Base-by-base conservation (phyloP, 2,888 invertebrate genomes). In the Hirtodrosophila cameraria region DNA sequence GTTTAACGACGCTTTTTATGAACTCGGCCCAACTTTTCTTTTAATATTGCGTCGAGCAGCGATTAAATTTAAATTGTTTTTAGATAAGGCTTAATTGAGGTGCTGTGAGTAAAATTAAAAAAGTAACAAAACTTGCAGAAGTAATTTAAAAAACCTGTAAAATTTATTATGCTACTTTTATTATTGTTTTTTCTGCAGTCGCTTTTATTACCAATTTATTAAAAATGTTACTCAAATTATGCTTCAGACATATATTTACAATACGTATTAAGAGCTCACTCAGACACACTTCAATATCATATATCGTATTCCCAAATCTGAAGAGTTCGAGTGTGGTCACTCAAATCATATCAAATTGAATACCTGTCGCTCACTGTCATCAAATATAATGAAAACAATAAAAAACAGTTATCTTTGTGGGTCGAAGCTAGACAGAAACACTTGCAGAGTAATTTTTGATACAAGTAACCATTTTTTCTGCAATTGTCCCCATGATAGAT, bases 61-160 rank as follows among this genome's bases (percentile, higher is more conserved):
- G 65, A 43, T 79, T 74, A 67, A 71, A 65, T 61, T 68, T 52
- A 71, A 82, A 80, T 80, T 71, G 80, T 49, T 76, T 83, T 79
- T 57, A 71, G 80, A 80, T 82, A 76, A 79, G 76, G 49, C 49
- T 67, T 79, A 75, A 75, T 65, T 65, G 48, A 45, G 25, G 16
- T n/a, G 35, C 23, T 16, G 12, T 0, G 20, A 30, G 27, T 30
- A 61, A 60, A 60, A 54, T 66, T 72, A 50, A 57, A 20, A 20
- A 2, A 3, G 18, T 20, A 20, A 20, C 18, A 20, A 3, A 20
- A 20, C 5, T 20, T 5, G 2, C 18, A 20, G 18, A 3, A 5
- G 18, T 3, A 20, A 20, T 2, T 20, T 20, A 20, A 20, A 20
- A 5, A 16, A 13, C 9, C 4, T 4, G 12, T 11, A 5, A n/a